phyloP scores from a whole-genome alignment of 2,113 vertebrate genomes.

The Aphyosemion australe region DNA sequence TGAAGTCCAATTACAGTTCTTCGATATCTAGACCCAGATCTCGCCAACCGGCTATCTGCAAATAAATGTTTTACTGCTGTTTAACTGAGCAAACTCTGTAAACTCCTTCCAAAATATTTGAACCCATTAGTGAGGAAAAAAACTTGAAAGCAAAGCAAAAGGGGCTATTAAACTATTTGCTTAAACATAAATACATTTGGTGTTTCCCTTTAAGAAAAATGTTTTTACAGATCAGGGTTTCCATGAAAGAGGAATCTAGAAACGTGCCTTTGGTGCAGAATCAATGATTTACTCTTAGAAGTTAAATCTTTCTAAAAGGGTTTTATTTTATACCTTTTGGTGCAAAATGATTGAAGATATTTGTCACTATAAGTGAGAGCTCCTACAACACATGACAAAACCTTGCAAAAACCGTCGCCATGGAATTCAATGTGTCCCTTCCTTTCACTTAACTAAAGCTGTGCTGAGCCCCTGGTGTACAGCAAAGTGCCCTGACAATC shows the following conservation, averaged over 20 bases:
- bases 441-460: conserved; percentile 83
- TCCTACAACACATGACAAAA: conserved; percentile 38
- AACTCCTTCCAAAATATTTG: conserved; percentile 74
- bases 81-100: conserved; percentile 71
- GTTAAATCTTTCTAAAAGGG: conserved; percentile 4
- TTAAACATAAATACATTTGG: conserved; percentile 62
- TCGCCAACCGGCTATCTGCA: conserved; percentile 74
- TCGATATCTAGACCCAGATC: conserved; percentile 70
- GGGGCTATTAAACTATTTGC: conserved; percentile 68
- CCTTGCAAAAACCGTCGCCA: conserved; percentile 25
- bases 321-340: conserved; percentile 8
- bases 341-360: conserved; percentile 19
- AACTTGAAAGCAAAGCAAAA: conserved; percentile 61
- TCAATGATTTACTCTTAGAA: conserved; percentile 7
- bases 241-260: conserved; percentile 44
- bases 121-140: conserved; percentile 62
- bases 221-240: conserved; percentile 66
- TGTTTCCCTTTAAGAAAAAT: conserved; percentile 59
- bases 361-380: neutral
- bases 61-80: conserved; percentile 73
- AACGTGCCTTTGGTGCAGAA: conserved; percentile 42
- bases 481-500: conserved; percentile 86
- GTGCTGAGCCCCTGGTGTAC: conserved; percentile 84
- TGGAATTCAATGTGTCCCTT: conserved; percentile 62
- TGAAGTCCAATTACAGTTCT: conserved; percentile 71